Conservation (phyloP, 2,797 vertebrate genomes). For the Protonibea diacanthus region DNA sequence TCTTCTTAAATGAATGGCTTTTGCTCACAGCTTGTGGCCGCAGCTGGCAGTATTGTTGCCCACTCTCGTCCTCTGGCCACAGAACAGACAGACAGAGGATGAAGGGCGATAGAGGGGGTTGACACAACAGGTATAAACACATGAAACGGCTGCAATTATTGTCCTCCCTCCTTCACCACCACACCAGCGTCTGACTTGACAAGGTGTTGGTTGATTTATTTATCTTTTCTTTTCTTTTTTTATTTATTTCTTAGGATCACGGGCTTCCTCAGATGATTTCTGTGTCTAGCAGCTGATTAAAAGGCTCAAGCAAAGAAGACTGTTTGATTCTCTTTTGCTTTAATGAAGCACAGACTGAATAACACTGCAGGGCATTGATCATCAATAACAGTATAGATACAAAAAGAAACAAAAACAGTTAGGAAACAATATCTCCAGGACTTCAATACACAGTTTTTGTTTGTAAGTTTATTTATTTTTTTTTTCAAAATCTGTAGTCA, state of each 20-base stretch:
- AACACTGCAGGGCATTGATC: constrained; percentile 23
- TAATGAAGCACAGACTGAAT: constrained; percentile 39
- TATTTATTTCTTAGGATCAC: constrained; percentile 2
- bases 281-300: constrained; percentile 8
- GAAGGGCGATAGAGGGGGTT: constrained; percentile 56
- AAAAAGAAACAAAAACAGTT: not conserved
- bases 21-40: constrained; percentile 81
- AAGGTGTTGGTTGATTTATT: constrained; percentile 52
- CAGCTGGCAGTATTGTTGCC: constrained; percentile 83
- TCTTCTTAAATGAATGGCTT: constrained; percentile 79
- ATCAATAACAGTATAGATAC: constrained; percentile 6
- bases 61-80: constrained; percentile 61
- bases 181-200: constrained; percentile 20
- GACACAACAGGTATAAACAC: constrained; percentile 75
- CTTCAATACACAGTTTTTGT: no score
- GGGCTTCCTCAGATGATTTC: constrained; percentile 4
- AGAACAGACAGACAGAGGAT: constrained; percentile 65
- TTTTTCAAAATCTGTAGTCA: not conserved
- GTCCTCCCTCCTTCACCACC: constrained; percentile 20
- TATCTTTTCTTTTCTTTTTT: constrained; percentile 12
- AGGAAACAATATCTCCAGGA: not conserved
- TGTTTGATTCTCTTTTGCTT: constrained; percentile 42
- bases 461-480: no score
- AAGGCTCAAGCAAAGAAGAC: constrained; percentile 17
- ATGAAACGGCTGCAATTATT: constrained; percentile 78